phyloP scores from a whole-genome alignment of 1,140 invertebrate genomes.

The Phymorhynchus buccinoides region DNA sequence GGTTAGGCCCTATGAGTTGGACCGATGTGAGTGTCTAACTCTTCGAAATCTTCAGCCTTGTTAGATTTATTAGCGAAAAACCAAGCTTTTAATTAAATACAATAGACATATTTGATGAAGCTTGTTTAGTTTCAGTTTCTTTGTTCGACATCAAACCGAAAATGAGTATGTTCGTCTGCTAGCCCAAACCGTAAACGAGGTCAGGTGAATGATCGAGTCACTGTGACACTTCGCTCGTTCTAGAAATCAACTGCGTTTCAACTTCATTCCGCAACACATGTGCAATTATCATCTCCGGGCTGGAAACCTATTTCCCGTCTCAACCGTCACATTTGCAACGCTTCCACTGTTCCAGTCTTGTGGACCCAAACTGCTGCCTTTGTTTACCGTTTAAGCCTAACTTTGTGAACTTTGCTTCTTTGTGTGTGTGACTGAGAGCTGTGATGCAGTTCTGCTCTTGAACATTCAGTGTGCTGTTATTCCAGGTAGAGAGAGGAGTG shows the following conservation, averaged over 20 bases:
- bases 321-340: not conserved
- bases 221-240: not conserved
- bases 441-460: no score
- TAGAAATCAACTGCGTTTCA: not conserved
- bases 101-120: no score
- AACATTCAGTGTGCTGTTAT: not conserved
- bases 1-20: no score
- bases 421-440: not conserved
- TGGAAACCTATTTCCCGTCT: not conserved
- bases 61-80: no score
- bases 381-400: no score
- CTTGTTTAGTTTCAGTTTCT: not conserved
- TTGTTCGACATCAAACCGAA: not conserved
- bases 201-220: slow-evolving; percentile 26
- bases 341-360: not conserved
- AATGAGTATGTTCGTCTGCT: not conserved
- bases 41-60: not conserved
- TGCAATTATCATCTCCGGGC: slow-evolving; percentile 30
- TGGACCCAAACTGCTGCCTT: not conserved
- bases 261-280: slow-evolving; percentile 22
- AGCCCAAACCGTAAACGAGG: not conserved
- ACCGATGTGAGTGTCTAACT: no score
- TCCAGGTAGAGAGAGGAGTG: no score
- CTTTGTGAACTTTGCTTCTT: not conserved
- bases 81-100: no score